phyloP scores from a whole-genome alignment of 1,140 invertebrate species.

The Drosophila ercepeae region DNA sequence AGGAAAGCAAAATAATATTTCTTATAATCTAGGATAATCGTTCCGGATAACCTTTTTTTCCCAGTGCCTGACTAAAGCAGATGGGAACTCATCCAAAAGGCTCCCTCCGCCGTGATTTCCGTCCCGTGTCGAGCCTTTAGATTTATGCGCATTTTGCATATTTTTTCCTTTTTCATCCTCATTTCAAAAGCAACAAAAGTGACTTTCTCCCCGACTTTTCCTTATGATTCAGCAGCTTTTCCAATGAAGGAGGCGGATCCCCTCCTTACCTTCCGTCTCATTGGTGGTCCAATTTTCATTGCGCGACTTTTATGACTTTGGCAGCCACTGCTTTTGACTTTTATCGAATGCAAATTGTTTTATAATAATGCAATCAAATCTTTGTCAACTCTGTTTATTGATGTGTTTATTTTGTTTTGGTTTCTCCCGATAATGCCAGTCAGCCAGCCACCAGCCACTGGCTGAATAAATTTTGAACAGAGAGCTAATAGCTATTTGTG shows the following conservation, averaged over 20 bases:
- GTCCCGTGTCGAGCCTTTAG: conserved; percentile 56
- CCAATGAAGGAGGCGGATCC: background rate
- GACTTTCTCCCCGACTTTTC: conserved; percentile 31
- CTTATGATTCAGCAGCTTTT: conserved; percentile 45
- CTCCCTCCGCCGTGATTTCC: conserved; percentile 60
- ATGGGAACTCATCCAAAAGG: conserved; percentile 29
- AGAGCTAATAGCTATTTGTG: conserved; percentile 13
- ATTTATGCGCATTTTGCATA: conserved; percentile 81
- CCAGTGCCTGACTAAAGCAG: conserved; percentile 9
- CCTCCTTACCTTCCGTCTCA: background rate
- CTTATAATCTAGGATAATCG: too few species aligned
- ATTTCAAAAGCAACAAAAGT: conserved; percentile 62
- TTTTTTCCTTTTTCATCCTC: conserved; percentile 51
- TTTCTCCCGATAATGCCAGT: conserved; percentile 50
- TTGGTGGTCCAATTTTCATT: conserved; percentile 65
- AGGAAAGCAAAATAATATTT: too few species aligned
- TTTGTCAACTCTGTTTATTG: conserved; percentile 74
- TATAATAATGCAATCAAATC: conserved; percentile 80
- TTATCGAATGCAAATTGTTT: conserved; percentile 81
- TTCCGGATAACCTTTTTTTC: too few species aligned
- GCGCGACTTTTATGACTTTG: conserved; percentile 78
- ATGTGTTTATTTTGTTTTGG: conserved; percentile 71
- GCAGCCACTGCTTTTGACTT: conserved; percentile 68
- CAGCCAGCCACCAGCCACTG: conserved; percentile 22
- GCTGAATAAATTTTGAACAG: conserved; percentile 42